Conservation (phyloP, 92 coral and sea anemone genomes). For the Hydrozoanthus gracilis region DNA sequence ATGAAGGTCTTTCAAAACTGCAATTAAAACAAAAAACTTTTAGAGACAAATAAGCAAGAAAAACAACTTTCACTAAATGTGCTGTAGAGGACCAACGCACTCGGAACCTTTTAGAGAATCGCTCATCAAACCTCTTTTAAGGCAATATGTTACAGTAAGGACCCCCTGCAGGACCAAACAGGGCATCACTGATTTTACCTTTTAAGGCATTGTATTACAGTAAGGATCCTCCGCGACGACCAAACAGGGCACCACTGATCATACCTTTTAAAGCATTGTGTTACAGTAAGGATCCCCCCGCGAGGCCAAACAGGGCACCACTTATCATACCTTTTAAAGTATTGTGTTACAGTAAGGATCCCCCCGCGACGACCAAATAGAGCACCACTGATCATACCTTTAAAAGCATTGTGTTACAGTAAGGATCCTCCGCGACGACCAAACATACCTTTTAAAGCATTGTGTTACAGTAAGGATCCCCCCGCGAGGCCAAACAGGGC, state of each 20-base stretch:
- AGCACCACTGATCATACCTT: neutral
- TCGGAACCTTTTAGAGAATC: too few species aligned
- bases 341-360: neutral
- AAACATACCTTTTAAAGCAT: neutral
- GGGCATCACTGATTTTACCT: neutral
- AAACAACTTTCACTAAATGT: neutral
- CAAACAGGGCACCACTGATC: too few species aligned
- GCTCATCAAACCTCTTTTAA: constrained; percentile 62
- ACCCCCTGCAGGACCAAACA: neutral
- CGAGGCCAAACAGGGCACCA: neutral
- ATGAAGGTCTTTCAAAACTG: constrained; percentile 71
- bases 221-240: too few species aligned
- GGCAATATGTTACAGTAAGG: neutral
- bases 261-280: constrained; percentile 66
- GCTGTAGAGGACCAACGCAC: neutral
- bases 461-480: neutral
- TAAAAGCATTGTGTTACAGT: constrained; percentile 33
- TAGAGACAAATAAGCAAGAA: neutral
- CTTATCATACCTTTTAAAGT: neutral
- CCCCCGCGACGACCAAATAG: too few species aligned
- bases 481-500: too few species aligned
- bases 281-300: too few species aligned
- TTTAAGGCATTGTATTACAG: neutral
- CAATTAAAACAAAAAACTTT: neutral
- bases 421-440: too few species aligned